Conservation (phyloP, 2,113 vertebrate species). For the Illadopsis cleaveri region DNA sequence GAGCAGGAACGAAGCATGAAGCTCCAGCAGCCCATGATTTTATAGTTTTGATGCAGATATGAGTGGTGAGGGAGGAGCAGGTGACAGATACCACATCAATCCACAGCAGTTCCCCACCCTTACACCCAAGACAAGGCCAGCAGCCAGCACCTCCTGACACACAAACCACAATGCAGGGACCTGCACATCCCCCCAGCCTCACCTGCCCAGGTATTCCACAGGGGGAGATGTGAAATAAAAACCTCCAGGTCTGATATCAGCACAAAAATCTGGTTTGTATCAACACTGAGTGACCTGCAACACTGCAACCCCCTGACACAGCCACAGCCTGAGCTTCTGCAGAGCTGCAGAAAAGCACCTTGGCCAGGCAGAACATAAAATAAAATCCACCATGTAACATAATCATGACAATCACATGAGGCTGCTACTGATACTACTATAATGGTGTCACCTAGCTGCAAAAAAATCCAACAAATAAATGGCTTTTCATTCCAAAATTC, state of each 20-base stretch:
- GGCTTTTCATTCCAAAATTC: background rate
- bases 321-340: background rate
- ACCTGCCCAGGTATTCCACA: background rate
- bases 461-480: background rate
- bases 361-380: background rate
- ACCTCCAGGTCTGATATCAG: rapidly evolving
- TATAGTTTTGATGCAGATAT: background rate
- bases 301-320: background rate
- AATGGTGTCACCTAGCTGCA: background rate
- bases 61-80: background rate
- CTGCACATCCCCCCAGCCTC: background rate
- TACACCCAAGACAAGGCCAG: background rate
- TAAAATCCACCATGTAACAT: background rate
- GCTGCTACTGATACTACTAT: background rate
- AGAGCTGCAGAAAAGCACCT: background rate
- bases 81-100: background rate
- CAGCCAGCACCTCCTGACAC: background rate
- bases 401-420: background rate
- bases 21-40: background rate
- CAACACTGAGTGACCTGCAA: background rate
- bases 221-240: background rate
- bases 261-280: background rate
- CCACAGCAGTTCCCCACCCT: background rate
- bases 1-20: background rate
- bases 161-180: background rate